Evolutionary conservation across 2,113 vertebrate genomes (phyloP), one percentile per base, ranked within the genome.

Genomic region (Octodon degus): DNA sequence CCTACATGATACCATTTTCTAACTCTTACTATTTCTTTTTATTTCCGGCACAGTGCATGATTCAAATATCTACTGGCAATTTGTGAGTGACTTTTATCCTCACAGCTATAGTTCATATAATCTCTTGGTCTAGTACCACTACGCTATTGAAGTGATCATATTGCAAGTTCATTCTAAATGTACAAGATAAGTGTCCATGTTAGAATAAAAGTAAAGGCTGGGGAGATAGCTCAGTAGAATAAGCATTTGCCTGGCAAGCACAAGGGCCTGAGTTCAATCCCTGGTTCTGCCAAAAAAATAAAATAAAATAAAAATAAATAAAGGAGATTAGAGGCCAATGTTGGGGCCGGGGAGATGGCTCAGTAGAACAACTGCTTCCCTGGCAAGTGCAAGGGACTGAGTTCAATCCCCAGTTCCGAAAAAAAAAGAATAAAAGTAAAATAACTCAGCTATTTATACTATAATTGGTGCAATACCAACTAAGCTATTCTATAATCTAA

Each of bases 21-120:
- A 32, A 79, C 88, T 97, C 74, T 96, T 60, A 89, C 87, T 65
- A 79, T 80, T 68, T 77, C 20, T 53, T 60, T 34, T 85, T 72
- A 88, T 63, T 94, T 65, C 25, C 77, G 43, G 50, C 65, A 87
- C 58, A 96, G 79, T 24, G 14, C 90, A 84, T 84, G 50, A 93
- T 47, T 86, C 92, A 89, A 89, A 87, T 34, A 88, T 25, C 32
- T 96, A 2, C 8, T 60, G 68, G 27, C 32, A 90, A 93, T 74
- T 67, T 91, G 32, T 37, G 55, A 58, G n/a, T 16, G 12, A 87
- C 55, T 81, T 91, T 86, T 85, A 96, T 43, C 22, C 40, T 85
- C 19, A 70, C 7, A 19, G 27, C 43, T 50, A 19, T 16, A 50
- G 43, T 79, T 79, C 43, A 79, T 50, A 50, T 50, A 30, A 91